Evolutionary conservation across 2,797 vertebrate genomes (phyloP), one percentile per base, ranked within the genome.

Genomic region (Xenopus petersii): DNA sequence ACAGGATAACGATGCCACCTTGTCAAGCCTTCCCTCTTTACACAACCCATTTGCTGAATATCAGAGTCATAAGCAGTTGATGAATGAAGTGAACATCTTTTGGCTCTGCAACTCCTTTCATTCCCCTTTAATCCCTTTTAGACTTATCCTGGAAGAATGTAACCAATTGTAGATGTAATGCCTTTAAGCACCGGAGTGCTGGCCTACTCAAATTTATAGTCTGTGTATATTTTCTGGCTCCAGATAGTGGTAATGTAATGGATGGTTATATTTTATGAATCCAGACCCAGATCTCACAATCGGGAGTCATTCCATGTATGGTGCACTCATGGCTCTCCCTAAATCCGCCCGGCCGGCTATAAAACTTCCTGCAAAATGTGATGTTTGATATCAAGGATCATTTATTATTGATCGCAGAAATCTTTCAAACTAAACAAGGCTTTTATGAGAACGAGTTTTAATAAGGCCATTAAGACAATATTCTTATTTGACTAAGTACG

Each of bases 201-300:
- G 80, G 78, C 86, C 85, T 81, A 74, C 72, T 73, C 70, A 87
- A 84, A 94, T 96, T 97, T 94, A 97, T 91, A 85, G 91, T 90
- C 91, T 97, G 95, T 98, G 76, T 96, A 95, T 88, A 87, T 92
- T 92, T 82, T 77, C 91, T 91, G 93, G 94, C 95, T 96, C 94
- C 95, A 96, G 91, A 94, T 92, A 88, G 88, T 87, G 87, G 89
- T 81, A 10, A 67, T 75, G 84, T 88, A 92, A 87, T 86, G 88
- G 90, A 93, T 87, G 86, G 87, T 82, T 85, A 74, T 93, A 88
- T 90, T 91, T 92, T 89, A 90, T 84, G 85, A 84, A 89, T 85
- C 84, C 84, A 86, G 88, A 81, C 87, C 74, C 15, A 72, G 83
- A 84, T 84, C 58, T 71, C 70, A 75, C 82, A 83, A 80, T 85